These are phyloP conservation scores for Calameuta idolon DNA, from an alignment of 2,888 invertebrate genomes.

Conservation along the genomic window DNA sequence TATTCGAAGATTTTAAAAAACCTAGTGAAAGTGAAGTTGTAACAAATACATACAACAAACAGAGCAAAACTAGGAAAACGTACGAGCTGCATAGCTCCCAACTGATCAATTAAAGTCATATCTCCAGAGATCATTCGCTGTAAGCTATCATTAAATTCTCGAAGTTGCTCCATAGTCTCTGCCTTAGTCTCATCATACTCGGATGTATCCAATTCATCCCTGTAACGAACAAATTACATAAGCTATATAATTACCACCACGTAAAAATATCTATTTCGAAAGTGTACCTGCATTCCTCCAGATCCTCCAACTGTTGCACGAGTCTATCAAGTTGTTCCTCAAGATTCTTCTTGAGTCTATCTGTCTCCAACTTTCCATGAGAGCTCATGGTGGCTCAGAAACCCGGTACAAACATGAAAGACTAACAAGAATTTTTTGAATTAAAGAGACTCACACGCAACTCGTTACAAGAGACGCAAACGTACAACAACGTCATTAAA, in stretches of 20 bases:
- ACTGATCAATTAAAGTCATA: constrained; percentile 75
- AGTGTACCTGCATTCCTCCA: constrained; percentile 77
- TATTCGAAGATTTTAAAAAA: constrained; percentile 26
- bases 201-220: constrained; percentile 73
- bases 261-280: neutral
- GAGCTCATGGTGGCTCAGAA: constrained; percentile 65
- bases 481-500: too few species aligned
- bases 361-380: constrained; percentile 73
- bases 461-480: too few species aligned
- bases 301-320: constrained; percentile 76
- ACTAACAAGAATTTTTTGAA: too few species aligned
- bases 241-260: neutral
- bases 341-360: constrained; percentile 74
- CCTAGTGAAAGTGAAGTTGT: constrained; percentile 6
- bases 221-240: constrained; percentile 51
- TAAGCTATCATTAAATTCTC: constrained; percentile 76
- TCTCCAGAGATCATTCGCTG: constrained; percentile 76
- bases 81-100: constrained; percentile 77
- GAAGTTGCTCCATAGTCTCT: constrained; percentile 78
- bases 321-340: constrained; percentile 77
- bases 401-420: neutral
- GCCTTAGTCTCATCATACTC: constrained; percentile 78
- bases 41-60: neutral
- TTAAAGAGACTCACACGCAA: too few species aligned
- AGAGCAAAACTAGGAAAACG: constrained; percentile 27